A percentile compares a stretch with the other conserved stretches of the same genome.
These are phyloP conservation scores for Steinernema scapterisci DNA, from an alignment of 2,888 invertebrate species.

Conservation along the genomic window DNA sequence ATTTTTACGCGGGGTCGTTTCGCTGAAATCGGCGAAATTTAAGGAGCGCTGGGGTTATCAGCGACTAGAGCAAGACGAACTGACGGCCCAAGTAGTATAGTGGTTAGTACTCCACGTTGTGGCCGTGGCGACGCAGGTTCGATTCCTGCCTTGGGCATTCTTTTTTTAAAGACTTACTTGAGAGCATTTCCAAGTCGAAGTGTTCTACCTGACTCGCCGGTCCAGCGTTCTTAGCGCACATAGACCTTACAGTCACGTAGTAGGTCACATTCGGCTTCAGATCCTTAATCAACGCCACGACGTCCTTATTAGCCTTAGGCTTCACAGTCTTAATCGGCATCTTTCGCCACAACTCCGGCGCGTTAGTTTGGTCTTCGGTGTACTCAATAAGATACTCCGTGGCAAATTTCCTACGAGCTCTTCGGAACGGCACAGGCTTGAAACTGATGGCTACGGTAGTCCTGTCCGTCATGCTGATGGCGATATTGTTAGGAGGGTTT, in stretches of 20 bases:
- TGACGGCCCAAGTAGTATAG: too few species aligned
- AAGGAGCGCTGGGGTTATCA: neutral
- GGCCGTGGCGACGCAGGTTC: neutral
- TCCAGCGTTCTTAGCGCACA: constrained; percentile 15
- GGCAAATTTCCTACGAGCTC: constrained; percentile 4
- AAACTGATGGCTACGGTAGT: constrained; percentile 6
- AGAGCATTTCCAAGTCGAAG: neutral
- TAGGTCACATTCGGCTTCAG: constrained; percentile 9
- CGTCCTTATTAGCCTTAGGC: constrained; percentile 8
- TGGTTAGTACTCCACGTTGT: neutral
- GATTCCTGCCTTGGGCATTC: neutral
- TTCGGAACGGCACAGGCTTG: constrained; percentile 6
- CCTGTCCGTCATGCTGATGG: neutral
- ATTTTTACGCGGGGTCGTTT: constrained; percentile 29
- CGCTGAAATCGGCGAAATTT: neutral
- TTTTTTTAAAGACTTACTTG: neutral
- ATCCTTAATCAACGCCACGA: neutral
- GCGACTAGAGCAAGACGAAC: neutral
- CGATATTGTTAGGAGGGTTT: neutral
- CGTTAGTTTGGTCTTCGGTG: neutral
- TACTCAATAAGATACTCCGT: constrained; percentile 17
- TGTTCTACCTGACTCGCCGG: neutral
- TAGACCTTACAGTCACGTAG: neutral
- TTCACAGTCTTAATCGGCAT: neutral
- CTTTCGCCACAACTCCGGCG: neutral